phyloP scores from a whole-genome alignment of 2,113 vertebrate species.

The human region DNA sequence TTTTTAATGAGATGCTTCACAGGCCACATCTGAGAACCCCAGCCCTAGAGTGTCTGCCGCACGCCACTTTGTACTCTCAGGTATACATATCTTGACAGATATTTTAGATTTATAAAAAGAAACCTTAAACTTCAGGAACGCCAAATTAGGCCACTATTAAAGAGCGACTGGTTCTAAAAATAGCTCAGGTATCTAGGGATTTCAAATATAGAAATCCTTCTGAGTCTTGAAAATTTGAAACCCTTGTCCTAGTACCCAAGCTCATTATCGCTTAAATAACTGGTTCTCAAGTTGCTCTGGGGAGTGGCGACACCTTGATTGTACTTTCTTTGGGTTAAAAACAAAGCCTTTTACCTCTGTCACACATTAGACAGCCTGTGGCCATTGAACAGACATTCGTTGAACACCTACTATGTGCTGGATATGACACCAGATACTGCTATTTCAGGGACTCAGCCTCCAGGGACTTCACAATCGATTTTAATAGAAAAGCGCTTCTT shows the following conservation, averaged over 20 bases:
- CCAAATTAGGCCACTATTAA: conserved; percentile 76
- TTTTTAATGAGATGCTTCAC: conserved; percentile 15
- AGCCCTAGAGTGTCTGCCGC: neutral
- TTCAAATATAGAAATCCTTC: conserved; percentile 74
- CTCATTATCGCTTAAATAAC: conserved; percentile 76
- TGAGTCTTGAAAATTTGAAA: conserved; percentile 74
- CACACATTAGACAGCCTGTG: neutral
- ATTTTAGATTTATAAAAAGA: conserved; percentile 69
- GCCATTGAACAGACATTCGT: neutral
- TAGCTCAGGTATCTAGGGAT: conserved; percentile 70
- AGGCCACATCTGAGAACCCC: neutral
- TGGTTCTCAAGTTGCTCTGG: conserved; percentile 53
- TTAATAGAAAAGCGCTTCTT: neutral
- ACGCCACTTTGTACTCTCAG: neutral
- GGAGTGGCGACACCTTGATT: neutral
- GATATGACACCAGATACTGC: too few relatives aligned
- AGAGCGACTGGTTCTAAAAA: conserved; percentile 65
- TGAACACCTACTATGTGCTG: neutral
- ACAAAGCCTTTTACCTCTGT: neutral
- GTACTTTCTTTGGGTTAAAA: conserved; percentile 40
- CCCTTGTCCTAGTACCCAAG: conserved; percentile 66
- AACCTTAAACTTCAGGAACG: conserved; percentile 77
- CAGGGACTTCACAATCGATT: neutral
- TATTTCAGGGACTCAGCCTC: neutral
- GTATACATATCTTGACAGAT: conserved; percentile 29